Conservation (phyloP, 2,113 vertebrate species). For the Esox niger region DNA sequence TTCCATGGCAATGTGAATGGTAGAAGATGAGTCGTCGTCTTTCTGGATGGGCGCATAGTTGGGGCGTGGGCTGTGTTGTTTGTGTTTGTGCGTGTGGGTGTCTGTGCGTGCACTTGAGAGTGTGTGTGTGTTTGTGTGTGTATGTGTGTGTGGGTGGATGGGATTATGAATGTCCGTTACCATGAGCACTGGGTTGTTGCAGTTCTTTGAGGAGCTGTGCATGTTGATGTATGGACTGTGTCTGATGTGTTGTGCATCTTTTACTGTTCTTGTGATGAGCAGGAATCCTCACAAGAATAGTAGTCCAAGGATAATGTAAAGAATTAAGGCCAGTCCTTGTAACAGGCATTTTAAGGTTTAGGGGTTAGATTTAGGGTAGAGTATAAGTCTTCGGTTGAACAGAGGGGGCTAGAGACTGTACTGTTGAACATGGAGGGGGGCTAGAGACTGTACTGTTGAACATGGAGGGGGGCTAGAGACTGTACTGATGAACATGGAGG, state of each 20-base stretch:
- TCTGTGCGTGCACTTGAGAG: conserved; percentile 40
- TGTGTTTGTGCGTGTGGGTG: conserved; percentile 26
- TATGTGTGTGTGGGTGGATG: background rate
- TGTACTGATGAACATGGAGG: no score
- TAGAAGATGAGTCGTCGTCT: conserved; percentile 36
- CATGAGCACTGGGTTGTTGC: background rate
- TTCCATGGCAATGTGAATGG: conserved; percentile 59
- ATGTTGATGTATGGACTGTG: conserved; percentile 2
- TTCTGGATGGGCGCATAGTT: conserved; percentile 32
- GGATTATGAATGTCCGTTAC: no score
- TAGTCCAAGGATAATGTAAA: no score
- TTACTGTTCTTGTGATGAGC: background rate
- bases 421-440: no score
- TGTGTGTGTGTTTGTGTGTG: background rate
- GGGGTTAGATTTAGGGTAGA: background rate
- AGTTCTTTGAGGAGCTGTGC: background rate
- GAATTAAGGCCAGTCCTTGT: no score
- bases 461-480: no score
- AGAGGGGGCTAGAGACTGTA: no score
- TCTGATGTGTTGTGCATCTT: background rate
- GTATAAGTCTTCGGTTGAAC: background rate
- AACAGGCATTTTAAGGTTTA: no score
- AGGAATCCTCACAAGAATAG: no score
- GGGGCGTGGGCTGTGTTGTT: conserved; percentile 42
- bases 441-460: no score